These are phyloP conservation scores for Antheraea pernyi DNA, from an alignment of 1,140 invertebrate genomes.

Conservation along the genomic window DNA sequence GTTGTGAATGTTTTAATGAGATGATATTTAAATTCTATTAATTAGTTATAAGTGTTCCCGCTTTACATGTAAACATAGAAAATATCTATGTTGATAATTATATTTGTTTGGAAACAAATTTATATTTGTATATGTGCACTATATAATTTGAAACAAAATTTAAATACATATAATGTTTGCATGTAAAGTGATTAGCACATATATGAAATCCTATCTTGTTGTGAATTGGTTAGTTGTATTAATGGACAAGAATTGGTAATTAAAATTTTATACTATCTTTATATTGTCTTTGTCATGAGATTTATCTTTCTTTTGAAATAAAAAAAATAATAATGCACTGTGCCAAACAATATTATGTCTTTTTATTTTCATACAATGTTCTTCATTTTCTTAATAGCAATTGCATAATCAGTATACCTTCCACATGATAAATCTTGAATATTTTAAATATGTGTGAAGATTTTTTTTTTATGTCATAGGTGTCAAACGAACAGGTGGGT, in stretches of 20 bases:
- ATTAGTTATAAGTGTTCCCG: constrained; percentile 21
- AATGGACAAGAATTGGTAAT: background rate
- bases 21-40: constrained; percentile 29
- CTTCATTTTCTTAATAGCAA: too few species aligned
- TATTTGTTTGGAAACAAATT: background rate
- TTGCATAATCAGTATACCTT: too few species aligned
- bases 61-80: background rate
- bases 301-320: constrained; percentile 7
- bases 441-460: too few species aligned
- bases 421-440: too few species aligned
- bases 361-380: constrained; percentile 8
- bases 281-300: constrained; percentile 1
- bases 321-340: constrained; percentile 24
- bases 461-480: too few species aligned
- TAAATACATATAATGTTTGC: background rate
- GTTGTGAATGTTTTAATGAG: constrained; percentile 22
- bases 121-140: too few species aligned
- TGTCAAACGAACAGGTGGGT: too few species aligned
- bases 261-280: constrained; percentile 10
- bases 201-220: constrained; percentile 20
- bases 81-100: background rate
- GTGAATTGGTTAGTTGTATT: constrained; percentile 17
- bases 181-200: constrained; percentile 5
- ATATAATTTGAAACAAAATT: too few species aligned
- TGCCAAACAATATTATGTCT: constrained; percentile 27